A percentile compares a stretch with the other conserved stretches of the same genome.
phyloP scores from a whole-genome alignment of 1,140 invertebrate species.

The Sycobia sp. region DNA sequence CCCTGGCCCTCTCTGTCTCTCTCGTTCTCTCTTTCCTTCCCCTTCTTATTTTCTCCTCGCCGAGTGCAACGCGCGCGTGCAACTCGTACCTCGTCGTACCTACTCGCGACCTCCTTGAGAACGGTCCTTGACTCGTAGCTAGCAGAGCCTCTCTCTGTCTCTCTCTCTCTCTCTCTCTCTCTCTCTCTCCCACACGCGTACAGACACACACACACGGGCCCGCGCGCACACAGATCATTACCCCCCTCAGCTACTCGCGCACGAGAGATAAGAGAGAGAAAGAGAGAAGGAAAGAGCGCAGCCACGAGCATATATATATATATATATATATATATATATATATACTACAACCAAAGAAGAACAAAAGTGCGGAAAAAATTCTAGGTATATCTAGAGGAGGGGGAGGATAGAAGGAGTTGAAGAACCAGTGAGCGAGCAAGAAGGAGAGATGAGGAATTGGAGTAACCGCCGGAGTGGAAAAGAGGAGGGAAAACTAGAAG shows the following conservation, averaged over 20 bases:
- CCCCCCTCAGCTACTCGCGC: not conserved
- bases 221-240: not conserved
- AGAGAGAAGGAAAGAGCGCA: too few species aligned
- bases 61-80: conserved; percentile 42
- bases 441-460: conserved; percentile 37
- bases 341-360: too few species aligned
- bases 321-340: too few species aligned
- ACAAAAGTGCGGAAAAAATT: too few species aligned
- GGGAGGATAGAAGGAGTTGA: conserved; percentile 21
- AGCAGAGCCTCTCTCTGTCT: conserved; percentile 21
- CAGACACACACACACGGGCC: not conserved
- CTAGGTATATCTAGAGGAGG: too few species aligned
- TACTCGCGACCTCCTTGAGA: conserved; percentile 62
- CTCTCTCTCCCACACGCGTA: too few species aligned
- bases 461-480: conserved; percentile 42
- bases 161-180: too few species aligned
- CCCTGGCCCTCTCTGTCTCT: not conserved
- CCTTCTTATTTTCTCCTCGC: not conserved
- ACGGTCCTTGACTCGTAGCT: conserved; percentile 61
- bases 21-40: not conserved
- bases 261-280: conserved; percentile 21
- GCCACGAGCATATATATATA: too few species aligned
- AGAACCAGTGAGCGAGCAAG: conserved; percentile 29
- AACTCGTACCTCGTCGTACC: too few species aligned
- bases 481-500: conserved; percentile 43